Evolutionary conservation across 2,888 invertebrate species (phyloP).

Genomic region (Idaea aversata): DNA sequence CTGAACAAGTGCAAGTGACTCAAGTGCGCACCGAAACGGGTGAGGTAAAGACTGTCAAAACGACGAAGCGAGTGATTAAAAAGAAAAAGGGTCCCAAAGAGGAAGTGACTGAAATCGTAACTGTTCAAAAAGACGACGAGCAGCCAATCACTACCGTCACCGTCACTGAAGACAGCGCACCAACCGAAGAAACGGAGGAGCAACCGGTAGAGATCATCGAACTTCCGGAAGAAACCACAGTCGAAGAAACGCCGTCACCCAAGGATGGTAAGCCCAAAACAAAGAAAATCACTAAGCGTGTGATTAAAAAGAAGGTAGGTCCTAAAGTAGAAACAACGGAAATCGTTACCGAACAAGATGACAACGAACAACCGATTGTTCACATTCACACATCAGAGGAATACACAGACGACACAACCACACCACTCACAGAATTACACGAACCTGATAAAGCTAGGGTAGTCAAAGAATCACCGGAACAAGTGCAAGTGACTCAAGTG

Average conservation of each 20-base stretch:
- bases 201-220: too few species aligned
- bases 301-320: conserved; percentile 43
- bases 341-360: conserved; percentile 35
- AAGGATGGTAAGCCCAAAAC: conserved; percentile 28
- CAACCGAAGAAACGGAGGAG: too few species aligned
- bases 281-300: conserved; percentile 40
- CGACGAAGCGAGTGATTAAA: conserved; percentile 34
- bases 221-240: too few species aligned
- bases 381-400: conserved; percentile 25
- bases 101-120: conserved; percentile 63
- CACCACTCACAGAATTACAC: conserved; percentile 25
- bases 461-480: conserved; percentile 30
- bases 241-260: too few species aligned
- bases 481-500: conserved; percentile 31
- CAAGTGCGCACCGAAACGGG: conserved; percentile 27
- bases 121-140: conserved; percentile 37
- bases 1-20: neutral
- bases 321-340: conserved; percentile 41
- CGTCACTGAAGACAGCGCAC: too few species aligned
- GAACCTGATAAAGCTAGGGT: conserved; percentile 18
- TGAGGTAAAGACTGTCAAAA: conserved; percentile 23
- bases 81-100: conserved; percentile 50
- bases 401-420: conserved; percentile 20
- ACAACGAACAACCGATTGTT: conserved; percentile 27
- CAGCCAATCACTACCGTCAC: too few species aligned